A percentile compares a stretch with the other conserved stretches of the same genome.
Evolutionary conservation across 2,113 vertebrate genomes (phyloP).

Genomic region (Chelonoidis abingdonii): DNA sequence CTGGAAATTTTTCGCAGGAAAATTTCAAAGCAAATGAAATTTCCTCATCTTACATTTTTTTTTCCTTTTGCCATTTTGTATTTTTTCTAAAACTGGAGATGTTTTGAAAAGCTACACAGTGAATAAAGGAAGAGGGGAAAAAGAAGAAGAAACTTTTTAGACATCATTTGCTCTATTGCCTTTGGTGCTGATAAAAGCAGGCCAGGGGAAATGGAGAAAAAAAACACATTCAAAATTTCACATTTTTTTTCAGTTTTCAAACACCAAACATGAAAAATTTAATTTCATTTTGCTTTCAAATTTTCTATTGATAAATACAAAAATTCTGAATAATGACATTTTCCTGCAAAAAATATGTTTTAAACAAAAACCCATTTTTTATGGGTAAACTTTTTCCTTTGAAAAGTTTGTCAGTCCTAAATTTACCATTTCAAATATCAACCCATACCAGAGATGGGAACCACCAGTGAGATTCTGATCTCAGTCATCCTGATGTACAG

Average conservation of each 20-base stretch:
- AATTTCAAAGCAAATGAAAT: neutral
- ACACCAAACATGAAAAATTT: neutral
- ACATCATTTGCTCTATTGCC: neutral
- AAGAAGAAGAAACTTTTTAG: neutral
- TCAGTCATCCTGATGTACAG: neutral
- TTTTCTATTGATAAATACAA: neutral
- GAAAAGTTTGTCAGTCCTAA: neutral
- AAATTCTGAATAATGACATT: neutral
- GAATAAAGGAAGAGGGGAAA: neutral
- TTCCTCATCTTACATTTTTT: neutral
- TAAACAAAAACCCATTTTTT: neutral
- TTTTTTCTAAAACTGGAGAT: neutral
- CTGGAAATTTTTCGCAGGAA: neutral
- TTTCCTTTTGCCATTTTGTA: neutral
- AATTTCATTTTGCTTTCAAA: neutral
- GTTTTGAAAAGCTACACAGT: neutral
- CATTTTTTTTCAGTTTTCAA: neutral
- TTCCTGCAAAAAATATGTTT: neutral
- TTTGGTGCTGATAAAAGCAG: neutral
- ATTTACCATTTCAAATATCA: neutral
- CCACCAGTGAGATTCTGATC: neutral
- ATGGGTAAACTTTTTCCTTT: neutral
- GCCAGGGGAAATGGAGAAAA: neutral
- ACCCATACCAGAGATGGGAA: neutral
- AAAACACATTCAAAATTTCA: neutral